Conservation (phyloP, 2,888 invertebrate species). For the Heliconius charithonia region DNA sequence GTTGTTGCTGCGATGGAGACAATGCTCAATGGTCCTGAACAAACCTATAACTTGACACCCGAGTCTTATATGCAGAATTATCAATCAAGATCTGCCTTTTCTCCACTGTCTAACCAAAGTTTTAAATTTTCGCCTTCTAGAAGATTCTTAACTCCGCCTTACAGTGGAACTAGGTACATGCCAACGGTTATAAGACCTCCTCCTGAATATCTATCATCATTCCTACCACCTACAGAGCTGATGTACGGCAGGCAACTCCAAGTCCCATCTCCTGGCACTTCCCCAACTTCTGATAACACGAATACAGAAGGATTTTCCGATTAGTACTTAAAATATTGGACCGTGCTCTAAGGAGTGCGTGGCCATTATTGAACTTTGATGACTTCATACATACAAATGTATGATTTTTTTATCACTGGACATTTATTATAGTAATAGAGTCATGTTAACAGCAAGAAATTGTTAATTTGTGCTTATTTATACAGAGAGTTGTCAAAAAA, state of each 20-base stretch:
- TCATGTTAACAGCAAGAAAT: not conserved
- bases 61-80: constrained; percentile 77
- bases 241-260: constrained; percentile 77
- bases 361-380: constrained; percentile 24
- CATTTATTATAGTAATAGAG: not conserved
- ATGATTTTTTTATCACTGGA: not conserved
- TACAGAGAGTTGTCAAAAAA: not conserved
- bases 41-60: constrained; percentile 70
- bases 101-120: constrained; percentile 86
- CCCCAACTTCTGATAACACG: constrained; percentile 79
- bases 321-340: constrained; percentile 64
- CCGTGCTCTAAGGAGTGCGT: constrained; percentile 51
- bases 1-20: constrained; percentile 96
- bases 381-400: not conserved
- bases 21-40: constrained; percentile 87
- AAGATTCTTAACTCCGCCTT: constrained; percentile 91
- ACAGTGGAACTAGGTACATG: constrained; percentile 91
- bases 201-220: constrained; percentile 77
- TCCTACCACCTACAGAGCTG: constrained; percentile 77
- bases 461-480: not conserved
- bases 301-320: constrained; percentile 81
- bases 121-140: constrained; percentile 88
- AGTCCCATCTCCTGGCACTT: constrained; percentile 78
- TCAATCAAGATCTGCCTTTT: constrained; percentile 89
- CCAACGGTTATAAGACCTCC: constrained; percentile 88